phyloP scores from a whole-genome alignment of 1,140 invertebrate genomes.

The Magallana gigas region DNA sequence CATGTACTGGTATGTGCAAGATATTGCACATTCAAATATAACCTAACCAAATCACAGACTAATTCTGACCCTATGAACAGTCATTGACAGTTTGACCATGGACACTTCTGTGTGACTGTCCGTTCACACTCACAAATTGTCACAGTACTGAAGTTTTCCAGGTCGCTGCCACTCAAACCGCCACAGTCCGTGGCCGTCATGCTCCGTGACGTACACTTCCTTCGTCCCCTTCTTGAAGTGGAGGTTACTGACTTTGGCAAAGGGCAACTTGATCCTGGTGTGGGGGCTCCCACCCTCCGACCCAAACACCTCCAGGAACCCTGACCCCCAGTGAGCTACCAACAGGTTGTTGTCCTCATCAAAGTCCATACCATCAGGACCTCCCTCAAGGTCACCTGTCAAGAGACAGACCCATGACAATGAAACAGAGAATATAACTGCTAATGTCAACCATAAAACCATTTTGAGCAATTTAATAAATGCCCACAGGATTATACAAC shows the following conservation, averaged over 20 bases:
- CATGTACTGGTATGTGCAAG: too few relatives aligned
- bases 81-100: too few relatives aligned
- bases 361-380: constrained; percentile 77
- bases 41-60: too few relatives aligned
- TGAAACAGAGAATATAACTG: too few relatives aligned
- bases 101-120: too few relatives aligned
- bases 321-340: constrained; percentile 73
- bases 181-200: constrained; percentile 73
- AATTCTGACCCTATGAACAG: too few relatives aligned
- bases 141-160: constrained; percentile 74
- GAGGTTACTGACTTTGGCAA: constrained; percentile 71
- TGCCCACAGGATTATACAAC: too few relatives aligned
- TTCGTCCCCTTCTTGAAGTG: constrained; percentile 70
- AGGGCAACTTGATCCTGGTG: constrained; percentile 72
- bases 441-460: too few relatives aligned
- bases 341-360: constrained; percentile 73
- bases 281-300: constrained; percentile 68
- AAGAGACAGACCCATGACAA: too few relatives aligned
- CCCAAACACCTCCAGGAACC: constrained; percentile 73
- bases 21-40: too few relatives aligned
- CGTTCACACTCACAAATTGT: constrained; percentile 40
- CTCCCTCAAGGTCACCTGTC: constrained; percentile 69
- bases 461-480: too few relatives aligned
- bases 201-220: constrained; percentile 74
- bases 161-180: constrained; percentile 72